Conservation (phyloP, 2,797 vertebrate species). For the Lutjanus argentimaculatus region DNA sequence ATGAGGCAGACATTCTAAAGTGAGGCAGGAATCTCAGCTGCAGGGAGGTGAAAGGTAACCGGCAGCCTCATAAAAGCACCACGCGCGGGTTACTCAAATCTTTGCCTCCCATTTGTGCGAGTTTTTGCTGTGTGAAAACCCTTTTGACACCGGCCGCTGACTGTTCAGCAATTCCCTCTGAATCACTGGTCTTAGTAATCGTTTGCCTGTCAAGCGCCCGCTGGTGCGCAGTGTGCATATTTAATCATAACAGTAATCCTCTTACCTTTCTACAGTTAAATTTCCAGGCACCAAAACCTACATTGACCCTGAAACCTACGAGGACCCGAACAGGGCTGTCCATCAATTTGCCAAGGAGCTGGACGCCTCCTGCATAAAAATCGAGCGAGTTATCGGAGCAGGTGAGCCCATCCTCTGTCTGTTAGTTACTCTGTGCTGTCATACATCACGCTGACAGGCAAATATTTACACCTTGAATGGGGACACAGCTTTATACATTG, state of each 20-base stretch:
- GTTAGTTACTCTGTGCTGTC: constrained; percentile 85
- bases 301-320: constrained; percentile 99
- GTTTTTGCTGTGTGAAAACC: constrained; percentile 43
- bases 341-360: constrained; percentile 99
- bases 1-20: constrained; percentile 2
- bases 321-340: constrained; percentile 99
- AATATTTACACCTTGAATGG: constrained; percentile 91
- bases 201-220: constrained; percentile 81
- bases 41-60: constrained; percentile 33
- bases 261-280: constrained; percentile 99
- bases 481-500: constrained; percentile 71
- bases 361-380: constrained; percentile 99
- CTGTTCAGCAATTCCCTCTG: constrained; percentile 61
- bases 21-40: constrained; percentile 16
- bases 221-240: constrained; percentile 88
- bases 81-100: constrained; percentile 45
- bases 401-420: constrained; percentile 90
- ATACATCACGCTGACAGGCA: constrained; percentile 92
- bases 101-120: constrained; percentile 47
- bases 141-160: constrained; percentile 55
- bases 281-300: constrained; percentile 99
- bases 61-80: constrained; percentile 37
- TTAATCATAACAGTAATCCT: constrained; percentile 96
- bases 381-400: constrained; percentile 98
- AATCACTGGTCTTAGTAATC: constrained; percentile 57